These are phyloP conservation scores for Danio tinwini DNA, from an alignment of 2,797 vertebrate genomes.

Conservation along the genomic window DNA sequence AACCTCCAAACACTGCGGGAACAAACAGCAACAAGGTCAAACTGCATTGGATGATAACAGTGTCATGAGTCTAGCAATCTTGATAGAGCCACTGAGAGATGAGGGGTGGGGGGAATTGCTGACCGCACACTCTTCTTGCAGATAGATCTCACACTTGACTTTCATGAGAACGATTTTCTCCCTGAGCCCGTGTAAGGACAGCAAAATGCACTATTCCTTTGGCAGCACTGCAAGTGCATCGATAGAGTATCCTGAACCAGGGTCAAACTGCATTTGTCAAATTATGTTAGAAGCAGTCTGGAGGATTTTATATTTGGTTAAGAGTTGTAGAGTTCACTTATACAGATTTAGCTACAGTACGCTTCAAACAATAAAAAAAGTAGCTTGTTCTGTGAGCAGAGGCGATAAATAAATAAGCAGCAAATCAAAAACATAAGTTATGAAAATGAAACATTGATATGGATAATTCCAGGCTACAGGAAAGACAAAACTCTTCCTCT, in stretches of 20 bases:
- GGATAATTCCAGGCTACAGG: not conserved
- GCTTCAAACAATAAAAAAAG: not conserved
- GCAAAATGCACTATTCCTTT: slow-evolving; percentile 33
- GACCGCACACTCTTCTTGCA: slow-evolving; percentile 26
- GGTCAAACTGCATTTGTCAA: slow-evolving; percentile 32
- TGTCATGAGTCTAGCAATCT: slow-evolving; percentile 26
- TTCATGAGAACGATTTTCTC: slow-evolving; percentile 40
- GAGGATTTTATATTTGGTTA: slow-evolving; percentile 13
- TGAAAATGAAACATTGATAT: not conserved
- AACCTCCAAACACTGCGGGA: slow-evolving; percentile 58
- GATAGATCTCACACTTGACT: slow-evolving; percentile 38
- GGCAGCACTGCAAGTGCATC: slow-evolving; percentile 27
- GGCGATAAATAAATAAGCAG: slow-evolving; percentile 6
- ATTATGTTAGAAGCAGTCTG: slow-evolving; percentile 11
- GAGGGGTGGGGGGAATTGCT: slow-evolving; percentile 1
- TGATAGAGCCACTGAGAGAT: slow-evolving; percentile 15
- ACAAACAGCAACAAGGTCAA: slow-evolving; percentile 62
- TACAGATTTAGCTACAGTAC: not conserved
- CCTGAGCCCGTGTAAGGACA: slow-evolving; percentile 20
- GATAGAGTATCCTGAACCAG: slow-evolving; percentile 11
- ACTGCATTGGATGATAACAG: slow-evolving; percentile 43
- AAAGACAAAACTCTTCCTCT: not conserved
- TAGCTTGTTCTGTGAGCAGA: not conserved
- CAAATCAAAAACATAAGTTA: not conserved
- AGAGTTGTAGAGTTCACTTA: not conserved